These are phyloP conservation scores for Drosophila sordidapex DNA, from an alignment of 2,888 invertebrate genomes.

Conservation along the genomic window DNA sequence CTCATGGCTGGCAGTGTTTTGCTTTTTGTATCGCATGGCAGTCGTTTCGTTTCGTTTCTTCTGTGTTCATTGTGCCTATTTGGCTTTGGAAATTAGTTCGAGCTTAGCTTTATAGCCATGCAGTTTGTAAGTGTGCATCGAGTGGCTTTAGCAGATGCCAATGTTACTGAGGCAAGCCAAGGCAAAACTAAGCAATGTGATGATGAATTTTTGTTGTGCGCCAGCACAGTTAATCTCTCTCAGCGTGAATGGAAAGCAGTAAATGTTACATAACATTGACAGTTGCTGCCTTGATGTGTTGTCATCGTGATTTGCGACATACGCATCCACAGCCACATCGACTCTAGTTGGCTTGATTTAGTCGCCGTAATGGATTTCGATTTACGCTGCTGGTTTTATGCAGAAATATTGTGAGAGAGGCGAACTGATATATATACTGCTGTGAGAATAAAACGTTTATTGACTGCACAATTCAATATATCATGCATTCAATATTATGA, in stretches of 20 bases:
- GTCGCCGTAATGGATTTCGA: conserved; percentile 19
- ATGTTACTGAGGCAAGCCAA: conserved; percentile 18
- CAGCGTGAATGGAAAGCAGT: conserved; percentile 2
- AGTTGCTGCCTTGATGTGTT: conserved; percentile 15
- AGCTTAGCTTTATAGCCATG: conserved; percentile 56
- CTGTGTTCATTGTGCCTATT: conserved; percentile 32
- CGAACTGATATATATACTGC: conserved; percentile 60
- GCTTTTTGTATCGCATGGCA: conserved; percentile 42
- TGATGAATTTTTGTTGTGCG: conserved; percentile 34
- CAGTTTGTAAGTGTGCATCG: conserved; percentile 39
- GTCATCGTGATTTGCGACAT: conserved; percentile 7
- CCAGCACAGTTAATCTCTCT: not conserved
- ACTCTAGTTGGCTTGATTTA: conserved; percentile 18
- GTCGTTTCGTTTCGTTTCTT: conserved; percentile 38
- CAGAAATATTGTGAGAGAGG: conserved; percentile 23
- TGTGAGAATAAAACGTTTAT: conserved; percentile 77
- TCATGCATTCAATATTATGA: conserved; percentile 78
- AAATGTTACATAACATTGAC: conserved; percentile 17
- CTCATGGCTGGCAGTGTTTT: conserved; percentile 30
- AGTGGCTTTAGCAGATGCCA: conserved; percentile 40
- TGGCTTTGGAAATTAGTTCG: conserved; percentile 65
- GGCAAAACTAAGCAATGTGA: conserved; percentile 13
- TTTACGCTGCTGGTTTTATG: conserved; percentile 29
- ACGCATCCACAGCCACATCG: not conserved
- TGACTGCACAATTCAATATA: conserved; percentile 81